Percentiles rank a stretch among this genome's conserved stretches.
Conservation (phyloP, 1,140 invertebrate genomes). For the Sogatella furcifera region DNA sequence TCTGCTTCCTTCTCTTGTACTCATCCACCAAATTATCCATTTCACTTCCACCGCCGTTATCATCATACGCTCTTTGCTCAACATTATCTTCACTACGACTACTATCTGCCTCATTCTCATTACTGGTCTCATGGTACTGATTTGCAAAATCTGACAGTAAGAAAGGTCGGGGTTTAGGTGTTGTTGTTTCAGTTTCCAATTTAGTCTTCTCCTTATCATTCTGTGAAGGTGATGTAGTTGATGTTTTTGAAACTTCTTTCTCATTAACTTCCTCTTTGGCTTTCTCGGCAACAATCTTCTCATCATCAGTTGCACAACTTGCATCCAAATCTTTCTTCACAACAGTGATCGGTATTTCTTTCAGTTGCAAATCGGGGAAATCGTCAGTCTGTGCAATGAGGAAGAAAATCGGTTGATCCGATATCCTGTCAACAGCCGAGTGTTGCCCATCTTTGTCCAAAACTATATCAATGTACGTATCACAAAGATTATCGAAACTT, state of each 20-base stretch:
- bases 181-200: slow-evolving; percentile 7
- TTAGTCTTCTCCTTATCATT: slow-evolving; percentile 1
- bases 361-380: slow-evolving; percentile 38
- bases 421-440: slow-evolving; percentile 42
- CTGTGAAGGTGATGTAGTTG: background rate
- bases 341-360: slow-evolving; percentile 19
- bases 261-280: slow-evolving; percentile 14
- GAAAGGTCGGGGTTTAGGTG: slow-evolving; percentile 14
- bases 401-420: slow-evolving; percentile 50
- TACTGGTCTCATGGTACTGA: slow-evolving; percentile 8
- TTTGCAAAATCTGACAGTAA: slow-evolving; percentile 18
- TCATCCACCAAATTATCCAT: slow-evolving; percentile 39
- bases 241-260: slow-evolving; percentile 8
- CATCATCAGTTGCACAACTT: slow-evolving; percentile 9
- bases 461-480: slow-evolving; percentile 49
- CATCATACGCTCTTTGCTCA: slow-evolving; percentile 32
- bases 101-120: slow-evolving; percentile 12
- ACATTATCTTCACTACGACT: slow-evolving; percentile 4
- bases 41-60: slow-evolving; percentile 35
- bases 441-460: slow-evolving; percentile 43
- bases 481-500: slow-evolving; percentile 47
- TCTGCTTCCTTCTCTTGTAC: slow-evolving; percentile 46
- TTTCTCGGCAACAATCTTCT: background rate
- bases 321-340: slow-evolving; percentile 8
- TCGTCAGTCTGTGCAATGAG: slow-evolving; percentile 51